Base-by-base conservation (phyloP, 2,888 invertebrate species). In the Bedellia somnulentella region DNA sequence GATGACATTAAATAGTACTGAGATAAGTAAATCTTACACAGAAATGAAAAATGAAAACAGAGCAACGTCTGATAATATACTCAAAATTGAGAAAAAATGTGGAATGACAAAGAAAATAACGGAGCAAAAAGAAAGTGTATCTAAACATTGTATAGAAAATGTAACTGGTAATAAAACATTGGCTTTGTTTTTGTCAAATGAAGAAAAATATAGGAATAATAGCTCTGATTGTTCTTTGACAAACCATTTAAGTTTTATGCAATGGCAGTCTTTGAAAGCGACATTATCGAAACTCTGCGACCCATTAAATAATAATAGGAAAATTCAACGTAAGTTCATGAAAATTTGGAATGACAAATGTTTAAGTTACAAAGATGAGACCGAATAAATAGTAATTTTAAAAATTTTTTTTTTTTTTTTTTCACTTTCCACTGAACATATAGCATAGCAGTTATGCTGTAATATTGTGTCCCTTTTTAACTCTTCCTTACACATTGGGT, bases 211-310 rank as follows among this genome's bases (percentile, higher is more conserved):
- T 17, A 60, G 66, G 47, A 63, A 48, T 51, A 46, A 55, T 34
- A 39, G 46, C n/a, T 49, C 49, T 32, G 35, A 39, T 2, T 39
- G 46, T 26, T 59, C 71, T 11, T 41, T 71, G 18, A 66, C 75
- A 15, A 48, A 36, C 6, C 64, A 76, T 38, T 49, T 80, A 21
- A 75, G 77, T 38, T 75, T 80, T 31, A 70, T 80, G 60, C 78
- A 78, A 36, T 80, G 79, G 80, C 76, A 77, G 43, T 57, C 71
- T 27, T 46, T 80, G 9, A 76, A 62, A 48, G 63, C 49, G 14
- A 49, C 57, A 22, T 37, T 75, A 10, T 36, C 49, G 3, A 63
- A 60, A 44, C 43, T 70, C 8, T 45, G 49, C 32, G 41, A 54
- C 5, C 37, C 43, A 5, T 35, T 54, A 11, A 40, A 49, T 8